Percentiles rank a stretch among this genome's conserved stretches.
Evolutionary conservation across 2,797 vertebrate genomes (phyloP).

Genomic region (Cossypha dichroa): DNA sequence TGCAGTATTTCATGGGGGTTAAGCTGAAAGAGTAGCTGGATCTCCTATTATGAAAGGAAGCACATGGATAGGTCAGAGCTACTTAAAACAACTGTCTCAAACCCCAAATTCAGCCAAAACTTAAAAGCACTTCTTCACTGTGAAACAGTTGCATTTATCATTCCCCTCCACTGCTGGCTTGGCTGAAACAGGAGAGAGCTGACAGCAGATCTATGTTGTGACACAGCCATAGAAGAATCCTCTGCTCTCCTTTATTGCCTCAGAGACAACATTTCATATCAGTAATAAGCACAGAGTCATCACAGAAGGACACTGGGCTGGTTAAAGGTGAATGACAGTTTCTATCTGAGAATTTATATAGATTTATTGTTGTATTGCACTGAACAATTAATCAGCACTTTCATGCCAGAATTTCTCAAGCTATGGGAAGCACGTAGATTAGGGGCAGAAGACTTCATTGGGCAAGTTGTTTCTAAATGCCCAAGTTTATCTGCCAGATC

Average conservation of each 20-base stretch:
- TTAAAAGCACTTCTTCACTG: background rate
- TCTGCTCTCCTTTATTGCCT: background rate
- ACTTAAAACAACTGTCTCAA: background rate
- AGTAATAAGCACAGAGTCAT: background rate
- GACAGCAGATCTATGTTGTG: background rate
- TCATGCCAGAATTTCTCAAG: background rate
- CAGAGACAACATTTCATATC: background rate
- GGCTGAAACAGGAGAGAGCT: background rate
- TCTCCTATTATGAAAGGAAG: background rate
- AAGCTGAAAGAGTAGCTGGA: background rate
- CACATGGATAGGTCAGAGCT: background rate
- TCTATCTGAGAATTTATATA: background rate
- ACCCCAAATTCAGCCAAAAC: background rate
- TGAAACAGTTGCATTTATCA: background rate
- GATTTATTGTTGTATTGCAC: background rate
- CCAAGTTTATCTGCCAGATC: background rate
- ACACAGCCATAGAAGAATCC: background rate
- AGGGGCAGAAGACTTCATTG: background rate
- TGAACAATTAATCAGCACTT: background rate
- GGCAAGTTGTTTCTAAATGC: background rate
- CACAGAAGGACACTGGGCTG: background rate
- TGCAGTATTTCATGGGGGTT: background rate
- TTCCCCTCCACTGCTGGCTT: background rate
- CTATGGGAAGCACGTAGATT: background rate
- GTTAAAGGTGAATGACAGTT: background rate